Conservation (phyloP, 2,888 invertebrate species). For the Ornithoptera priamus region DNA sequence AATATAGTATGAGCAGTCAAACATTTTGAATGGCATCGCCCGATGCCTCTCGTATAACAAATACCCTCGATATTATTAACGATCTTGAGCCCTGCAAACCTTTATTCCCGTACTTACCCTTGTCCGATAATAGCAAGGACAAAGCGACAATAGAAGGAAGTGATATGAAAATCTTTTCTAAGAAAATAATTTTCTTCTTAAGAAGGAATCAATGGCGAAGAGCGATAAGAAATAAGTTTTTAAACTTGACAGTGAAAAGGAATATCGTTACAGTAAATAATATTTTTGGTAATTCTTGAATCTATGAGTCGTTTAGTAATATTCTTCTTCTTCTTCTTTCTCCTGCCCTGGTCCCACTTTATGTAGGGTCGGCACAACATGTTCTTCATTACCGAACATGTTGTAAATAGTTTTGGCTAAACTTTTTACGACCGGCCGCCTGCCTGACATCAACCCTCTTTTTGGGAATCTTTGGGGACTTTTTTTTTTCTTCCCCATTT, state of each 20-base stretch:
- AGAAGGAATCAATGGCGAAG: neutral
- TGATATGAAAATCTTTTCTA: neutral
- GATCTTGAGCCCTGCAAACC: neutral
- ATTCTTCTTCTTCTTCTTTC: too few species aligned
- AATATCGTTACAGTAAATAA: neutral
- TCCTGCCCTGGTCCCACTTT: too few species aligned
- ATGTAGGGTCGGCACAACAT: too few species aligned
- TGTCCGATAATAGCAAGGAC: constrained; percentile 3
- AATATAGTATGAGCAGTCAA: neutral
- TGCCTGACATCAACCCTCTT: too few species aligned
- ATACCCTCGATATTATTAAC: constrained; percentile 1
- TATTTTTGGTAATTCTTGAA: too few species aligned
- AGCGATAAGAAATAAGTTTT: neutral
- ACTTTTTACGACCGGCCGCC: too few species aligned
- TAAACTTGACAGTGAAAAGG: neutral
- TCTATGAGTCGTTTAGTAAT: too few species aligned
- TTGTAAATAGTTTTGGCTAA: too few species aligned
- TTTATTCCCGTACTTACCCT: neutral
- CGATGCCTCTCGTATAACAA: neutral
- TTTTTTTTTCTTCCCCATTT: too few species aligned
- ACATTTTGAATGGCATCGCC: neutral
- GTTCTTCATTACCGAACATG: too few species aligned
- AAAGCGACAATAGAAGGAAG: constrained; percentile 1
- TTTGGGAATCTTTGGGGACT: too few species aligned
- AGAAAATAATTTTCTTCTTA: neutral